Percentiles rank a stretch among this genome's conserved stretches.
These are phyloP conservation scores for Desoria tigrina DNA, from an alignment of 2,888 invertebrate species.

Conservation along the genomic window DNA sequence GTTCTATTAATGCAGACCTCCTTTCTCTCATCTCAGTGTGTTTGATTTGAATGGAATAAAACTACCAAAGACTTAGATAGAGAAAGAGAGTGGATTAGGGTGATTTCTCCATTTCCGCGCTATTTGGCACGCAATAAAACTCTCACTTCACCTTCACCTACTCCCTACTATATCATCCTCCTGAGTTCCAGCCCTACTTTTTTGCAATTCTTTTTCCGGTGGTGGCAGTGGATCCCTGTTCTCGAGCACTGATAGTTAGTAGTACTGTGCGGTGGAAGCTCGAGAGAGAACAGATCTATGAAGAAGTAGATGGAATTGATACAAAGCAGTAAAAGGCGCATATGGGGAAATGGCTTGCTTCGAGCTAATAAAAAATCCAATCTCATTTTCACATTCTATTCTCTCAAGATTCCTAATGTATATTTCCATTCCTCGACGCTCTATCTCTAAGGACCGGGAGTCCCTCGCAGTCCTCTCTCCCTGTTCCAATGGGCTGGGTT, in stretches of 20 bases:
- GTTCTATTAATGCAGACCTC: too few relatives aligned
- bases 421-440: neutral
- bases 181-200: neutral
- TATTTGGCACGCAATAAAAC: conserved; percentile 17
- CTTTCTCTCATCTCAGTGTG: too few relatives aligned
- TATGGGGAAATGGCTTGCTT: neutral
- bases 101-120: conserved; percentile 15
- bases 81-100: conserved; percentile 4
- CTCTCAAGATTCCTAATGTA: neutral
- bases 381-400: conserved; percentile 13
- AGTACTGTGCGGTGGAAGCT: neutral
- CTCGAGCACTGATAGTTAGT: too few relatives aligned
- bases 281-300: neutral
- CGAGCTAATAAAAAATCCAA: conserved; percentile 16
- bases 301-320: conserved; percentile 1
- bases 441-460: neutral
- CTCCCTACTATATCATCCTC: conserved; percentile 1
- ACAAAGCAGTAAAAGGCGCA: conserved; percentile 4
- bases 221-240: too few relatives aligned
- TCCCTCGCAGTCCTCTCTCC: too few relatives aligned
- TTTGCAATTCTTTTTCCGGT: too few relatives aligned
- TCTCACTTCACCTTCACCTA: conserved; percentile 14
- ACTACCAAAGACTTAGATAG: too few relatives aligned
- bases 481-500: too few relatives aligned
- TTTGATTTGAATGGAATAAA: too few relatives aligned